Evolutionary conservation across 2,888 invertebrate genomes (phyloP).

Genomic region (Portevinia maculata): DNA sequence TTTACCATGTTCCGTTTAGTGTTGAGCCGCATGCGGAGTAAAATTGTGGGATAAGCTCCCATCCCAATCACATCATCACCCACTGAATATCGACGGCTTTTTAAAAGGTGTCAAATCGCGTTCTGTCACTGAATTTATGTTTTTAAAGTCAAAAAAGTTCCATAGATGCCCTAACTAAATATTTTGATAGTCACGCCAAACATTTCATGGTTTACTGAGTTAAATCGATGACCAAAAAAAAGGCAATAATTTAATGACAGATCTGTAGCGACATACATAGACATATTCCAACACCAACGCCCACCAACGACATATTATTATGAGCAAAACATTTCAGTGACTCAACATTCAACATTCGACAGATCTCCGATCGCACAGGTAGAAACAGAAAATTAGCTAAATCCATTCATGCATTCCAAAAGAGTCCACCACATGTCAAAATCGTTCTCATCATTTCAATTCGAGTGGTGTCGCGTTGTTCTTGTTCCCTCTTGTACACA

Average conservation of each 20-base stretch:
- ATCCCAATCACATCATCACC: too few species aligned
- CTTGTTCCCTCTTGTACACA: conserved; percentile 14
- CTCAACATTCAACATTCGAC: conserved; percentile 19
- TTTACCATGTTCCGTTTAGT: too few species aligned
- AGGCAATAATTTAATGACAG: not conserved
- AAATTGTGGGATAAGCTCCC: too few species aligned
- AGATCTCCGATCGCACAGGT: conserved; percentile 1
- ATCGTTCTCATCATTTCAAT: conserved; percentile 33
- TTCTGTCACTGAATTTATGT: too few species aligned
- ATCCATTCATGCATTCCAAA: conserved; percentile 63
- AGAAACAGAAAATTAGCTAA: conserved; percentile 49
- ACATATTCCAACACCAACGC: conserved; percentile 33
- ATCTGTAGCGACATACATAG: conserved; percentile 13
- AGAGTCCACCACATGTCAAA: conserved; percentile 48
- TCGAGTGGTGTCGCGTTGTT: conserved; percentile 11
- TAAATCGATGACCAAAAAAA: conserved; percentile 23
- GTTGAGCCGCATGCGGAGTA: too few species aligned
- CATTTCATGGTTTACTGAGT: conserved; percentile 40
- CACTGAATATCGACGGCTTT: too few species aligned
- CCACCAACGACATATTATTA: conserved; percentile 22
- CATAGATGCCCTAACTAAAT: conserved; percentile 23
- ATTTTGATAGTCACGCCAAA: conserved; percentile 32
- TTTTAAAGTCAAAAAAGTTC: conserved; percentile 1
- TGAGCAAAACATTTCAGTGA: conserved; percentile 31
- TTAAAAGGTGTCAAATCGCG: too few species aligned